These are phyloP conservation scores for Pollenia labialis DNA, from an alignment of 2,888 invertebrate genomes.

Conservation along the genomic window DNA sequence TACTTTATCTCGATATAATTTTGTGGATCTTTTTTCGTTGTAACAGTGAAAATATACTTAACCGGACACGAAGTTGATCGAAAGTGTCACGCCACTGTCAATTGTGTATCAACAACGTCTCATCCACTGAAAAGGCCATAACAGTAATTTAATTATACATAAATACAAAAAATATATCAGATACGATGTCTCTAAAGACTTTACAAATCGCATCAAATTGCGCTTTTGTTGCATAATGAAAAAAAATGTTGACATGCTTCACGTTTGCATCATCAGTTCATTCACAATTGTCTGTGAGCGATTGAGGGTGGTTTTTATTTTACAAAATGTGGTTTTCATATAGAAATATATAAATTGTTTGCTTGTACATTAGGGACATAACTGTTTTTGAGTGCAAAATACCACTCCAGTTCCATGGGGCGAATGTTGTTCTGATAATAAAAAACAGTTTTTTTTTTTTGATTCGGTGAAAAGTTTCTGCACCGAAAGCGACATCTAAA, in stretches of 20 bases:
- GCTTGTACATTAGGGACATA: not conserved
- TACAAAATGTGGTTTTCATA: constrained; percentile 51
- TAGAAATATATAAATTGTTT: not conserved
- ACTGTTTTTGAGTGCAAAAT: not conserved
- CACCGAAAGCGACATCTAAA: too few species aligned
- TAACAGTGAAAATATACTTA: constrained; percentile 20
- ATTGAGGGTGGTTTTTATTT: constrained; percentile 25
- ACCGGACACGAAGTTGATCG: constrained; percentile 9
- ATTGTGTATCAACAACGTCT: constrained; percentile 38
- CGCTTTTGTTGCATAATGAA: constrained; percentile 70
- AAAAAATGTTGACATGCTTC: constrained; percentile 23
- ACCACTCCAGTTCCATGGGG: too few species aligned
- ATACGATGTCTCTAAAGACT: constrained; percentile 30
- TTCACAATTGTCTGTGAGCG: constrained; percentile 33
- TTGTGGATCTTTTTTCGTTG: not conserved
- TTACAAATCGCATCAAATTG: constrained; percentile 57
- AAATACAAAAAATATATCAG: constrained; percentile 8
- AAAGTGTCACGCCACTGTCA: constrained; percentile 52
- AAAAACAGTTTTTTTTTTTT: too few species aligned
- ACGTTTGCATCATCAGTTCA: constrained; percentile 49
- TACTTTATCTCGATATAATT: not conserved
- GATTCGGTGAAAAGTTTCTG: too few species aligned
- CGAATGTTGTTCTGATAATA: too few species aligned
- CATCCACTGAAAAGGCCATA: constrained; percentile 14
- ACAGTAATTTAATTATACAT: constrained; percentile 43